Evolutionary conservation across 92 coral and sea anemone genomes (phyloP), one percentile per base, ranked within the genome.

Genomic region (Phenganax stokvisi): DNA sequence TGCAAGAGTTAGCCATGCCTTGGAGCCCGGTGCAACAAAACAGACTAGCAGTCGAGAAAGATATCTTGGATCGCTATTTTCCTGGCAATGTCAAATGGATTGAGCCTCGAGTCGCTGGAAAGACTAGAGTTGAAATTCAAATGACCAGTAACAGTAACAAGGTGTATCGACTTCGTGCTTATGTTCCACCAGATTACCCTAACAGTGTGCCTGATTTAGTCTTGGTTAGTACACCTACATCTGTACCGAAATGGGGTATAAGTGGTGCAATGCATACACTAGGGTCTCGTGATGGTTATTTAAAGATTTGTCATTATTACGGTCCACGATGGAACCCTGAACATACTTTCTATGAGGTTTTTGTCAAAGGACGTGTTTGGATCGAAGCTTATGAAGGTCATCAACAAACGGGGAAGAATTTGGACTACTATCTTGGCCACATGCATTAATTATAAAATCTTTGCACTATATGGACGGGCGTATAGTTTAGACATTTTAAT

Each of bases 131-230:
- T 28, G 93, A 88, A 72, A 89, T 88, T 12, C 73, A 67, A 56
- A 86, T 90, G 89, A 86, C 88, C 9, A 90, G 91, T 72, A 79
- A 80, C 71, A 86, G 87, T 82, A 85, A 92, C 74, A 80, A 83
- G 57, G 79, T 75, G 57, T 92, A 92, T 78, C 81, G 77, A 4
- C 86, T 92, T 65, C 87, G 91, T 57, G 76, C 87, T 10, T 90
- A 86, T 68, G 72, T 92, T 55, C 93, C 93, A 29, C 31, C 16
- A 3, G 97, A 92, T 75, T 92, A 74, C 54, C 97, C 93, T 15
- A 92, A 92, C 83, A 88, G 90, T 17, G 81, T 87, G 64, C 97
- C 97, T 56, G 82, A 57, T 8, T 61, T 92, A 88, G 90, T 90
- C 2, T 89, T 92, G 47, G 83, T 76, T 20, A 59, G 86, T 15